These are phyloP conservation scores for Eretmocerus hayati DNA, from an alignment of 2,888 invertebrate species.

Conservation along the genomic window DNA sequence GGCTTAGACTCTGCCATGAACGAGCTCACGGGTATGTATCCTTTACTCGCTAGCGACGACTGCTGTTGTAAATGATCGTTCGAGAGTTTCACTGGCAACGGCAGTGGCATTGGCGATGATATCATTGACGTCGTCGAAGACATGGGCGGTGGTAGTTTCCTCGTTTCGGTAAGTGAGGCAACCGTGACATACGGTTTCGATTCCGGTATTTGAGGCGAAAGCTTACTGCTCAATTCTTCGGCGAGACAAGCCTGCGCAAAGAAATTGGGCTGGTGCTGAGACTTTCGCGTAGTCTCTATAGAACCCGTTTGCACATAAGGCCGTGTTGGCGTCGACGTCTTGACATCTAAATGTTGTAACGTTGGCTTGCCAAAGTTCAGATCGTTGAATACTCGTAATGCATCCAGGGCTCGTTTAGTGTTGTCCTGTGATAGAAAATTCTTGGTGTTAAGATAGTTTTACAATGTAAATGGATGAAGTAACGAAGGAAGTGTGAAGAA, in stretches of 20 bases:
- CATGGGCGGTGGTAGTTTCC: no score
- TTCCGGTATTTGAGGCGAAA: slow-evolving; percentile 23
- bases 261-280: slow-evolving; percentile 9
- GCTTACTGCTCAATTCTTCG: slow-evolving; percentile 27
- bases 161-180: slow-evolving; percentile 23
- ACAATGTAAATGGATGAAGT: no score
- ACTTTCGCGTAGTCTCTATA: slow-evolving; percentile 22
- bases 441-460: no score
- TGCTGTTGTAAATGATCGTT: background rate
- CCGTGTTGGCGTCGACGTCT: slow-evolving; percentile 24
- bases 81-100: background rate
- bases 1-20: slow-evolving; percentile 3
- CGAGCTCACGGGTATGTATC: slow-evolving; percentile 7
- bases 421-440: slow-evolving; percentile 22
- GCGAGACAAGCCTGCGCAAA: slow-evolving; percentile 23
- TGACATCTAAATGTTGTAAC: slow-evolving; percentile 14
- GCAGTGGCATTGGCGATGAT: background rate
- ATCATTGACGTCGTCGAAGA: background rate
- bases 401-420: slow-evolving; percentile 18
- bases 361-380: slow-evolving; percentile 26
- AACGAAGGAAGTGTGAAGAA: no score
- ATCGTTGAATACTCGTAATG: slow-evolving; percentile 30
- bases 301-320: slow-evolving; percentile 38
- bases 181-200: slow-evolving; percentile 34
- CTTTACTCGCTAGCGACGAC: background rate